Evolutionary conservation across 2,797 vertebrate genomes (phyloP), one percentile per base, ranked within the genome.

Genomic region (Helarctos malayanus): DNA sequence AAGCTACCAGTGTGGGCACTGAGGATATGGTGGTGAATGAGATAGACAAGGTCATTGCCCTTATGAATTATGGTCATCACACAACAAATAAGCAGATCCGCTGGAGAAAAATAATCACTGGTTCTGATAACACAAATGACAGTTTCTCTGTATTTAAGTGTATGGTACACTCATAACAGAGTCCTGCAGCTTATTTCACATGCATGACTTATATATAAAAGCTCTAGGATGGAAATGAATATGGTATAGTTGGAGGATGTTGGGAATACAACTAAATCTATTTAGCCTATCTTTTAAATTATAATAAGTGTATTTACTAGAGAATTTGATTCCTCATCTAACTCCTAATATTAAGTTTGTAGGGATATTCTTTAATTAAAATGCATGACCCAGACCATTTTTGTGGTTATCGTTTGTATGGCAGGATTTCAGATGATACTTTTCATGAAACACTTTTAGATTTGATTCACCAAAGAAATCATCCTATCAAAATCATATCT

Each of bases 241-340:
- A 49, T 87, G 7, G 7, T 47, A 73, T 92, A 82, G 82, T 88
- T 82, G 21, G 45, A 83, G n/a, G 76, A 73, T 76, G 45, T 52
- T 86, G 29, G 52, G 12, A 94, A 85, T 89, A 69, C 5, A 78
- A 78, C 21, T 25, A 52, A 21, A 45, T 7, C 19, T 82, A 82
- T 71, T 71, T 90, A 93, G 61, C 25, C 41, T 86, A 61, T 82
- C 59, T 81, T 93, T 89, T 79, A 86, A 79, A 87, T 82, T 65
- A 54, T 69, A 82, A 52, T 90, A 87, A 96, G 11, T 57, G 57
- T 92, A 90, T 87, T 96, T 94, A 29, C 29, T 84, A 11, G 29
- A 82, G 54, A 83, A 47, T 75, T 54, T 81, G 16, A 92, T 63
- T 89, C 27, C n/a, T 95, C 25, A 3, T 63, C 12, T 96, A 71